Evolutionary conservation across 2,113 vertebrate species (phyloP).

Genomic region (western clawed frog (Xenopus tropicalis)): UCB_Xtro_10.0 CM004448.2:17864501-17865000

Average conservation of each 20-base stretch:
- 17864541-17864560: too few relatives aligned
- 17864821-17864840: slow-evolving; percentile 18
- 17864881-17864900: slow-evolving; percentile 15
- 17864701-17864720: not conserved
- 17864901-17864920: slow-evolving; percentile 23
- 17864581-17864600: too few relatives aligned
- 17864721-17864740: not conserved
- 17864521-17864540: too few relatives aligned
- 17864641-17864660: too few relatives aligned
- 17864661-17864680: too few relatives aligned
- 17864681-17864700: too few relatives aligned
- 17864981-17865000: slow-evolving; percentile 28
- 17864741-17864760: not conserved
- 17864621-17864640: too few relatives aligned
- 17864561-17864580: too few relatives aligned
- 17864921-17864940: slow-evolving; percentile 16
- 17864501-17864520: too few relatives aligned
- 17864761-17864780: not conserved
- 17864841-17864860: slow-evolving; percentile 14
- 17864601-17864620: too few relatives aligned
- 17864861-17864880: slow-evolving; percentile 29
- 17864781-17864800: not conserved
- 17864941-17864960: slow-evolving; percentile 41
- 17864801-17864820: slow-evolving; percentile 24
- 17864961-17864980: slow-evolving; percentile 40